Evolutionary conservation across 2,888 invertebrate species (phyloP).

Genomic region (Subacronicta megacephala): DNA sequence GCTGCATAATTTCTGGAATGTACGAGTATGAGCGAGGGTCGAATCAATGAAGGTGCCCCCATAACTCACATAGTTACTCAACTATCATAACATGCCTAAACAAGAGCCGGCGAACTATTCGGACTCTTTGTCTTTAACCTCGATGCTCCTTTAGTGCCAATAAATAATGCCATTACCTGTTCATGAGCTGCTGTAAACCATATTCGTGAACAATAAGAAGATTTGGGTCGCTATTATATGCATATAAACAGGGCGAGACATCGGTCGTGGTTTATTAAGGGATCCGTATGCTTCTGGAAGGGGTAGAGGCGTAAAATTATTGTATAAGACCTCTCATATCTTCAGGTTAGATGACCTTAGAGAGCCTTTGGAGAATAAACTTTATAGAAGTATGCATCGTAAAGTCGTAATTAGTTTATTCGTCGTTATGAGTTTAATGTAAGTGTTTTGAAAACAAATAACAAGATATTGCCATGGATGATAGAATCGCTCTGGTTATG

Average conservation of each 20-base stretch:
- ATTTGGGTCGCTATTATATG: slow-evolving; percentile 82
- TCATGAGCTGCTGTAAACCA: slow-evolving; percentile 75
- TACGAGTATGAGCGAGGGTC: slow-evolving; percentile 50
- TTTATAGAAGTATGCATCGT: slow-evolving; percentile 40
- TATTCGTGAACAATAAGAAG: slow-evolving; percentile 85
- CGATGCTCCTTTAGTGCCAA: slow-evolving; percentile 77
- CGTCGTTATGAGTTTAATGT: neutral
- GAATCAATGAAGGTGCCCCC: slow-evolving; percentile 59
- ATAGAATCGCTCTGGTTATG: no score
- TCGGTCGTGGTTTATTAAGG: slow-evolving; percentile 77
- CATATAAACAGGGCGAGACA: slow-evolving; percentile 79
- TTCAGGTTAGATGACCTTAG: slow-evolving; percentile 57
- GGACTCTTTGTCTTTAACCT: slow-evolving; percentile 77
- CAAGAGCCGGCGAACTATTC: slow-evolving; percentile 70
- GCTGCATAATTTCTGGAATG: slow-evolving; percentile 53
- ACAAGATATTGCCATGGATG: neutral
- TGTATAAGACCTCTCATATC: slow-evolving; percentile 54
- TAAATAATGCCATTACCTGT: slow-evolving; percentile 88
- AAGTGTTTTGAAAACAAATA: neutral
- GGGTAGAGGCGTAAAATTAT: slow-evolving; percentile 58
- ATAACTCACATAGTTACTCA: slow-evolving; percentile 61
- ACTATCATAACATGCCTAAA: slow-evolving; percentile 75
- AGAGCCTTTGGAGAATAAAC: slow-evolving; percentile 45
- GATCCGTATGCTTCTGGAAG: slow-evolving; percentile 61
- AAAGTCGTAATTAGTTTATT: slow-evolving; percentile 28